These are phyloP conservation scores for Cotesia glomerata DNA, from an alignment of 1,140 invertebrate species.

Conservation along the genomic window DNA sequence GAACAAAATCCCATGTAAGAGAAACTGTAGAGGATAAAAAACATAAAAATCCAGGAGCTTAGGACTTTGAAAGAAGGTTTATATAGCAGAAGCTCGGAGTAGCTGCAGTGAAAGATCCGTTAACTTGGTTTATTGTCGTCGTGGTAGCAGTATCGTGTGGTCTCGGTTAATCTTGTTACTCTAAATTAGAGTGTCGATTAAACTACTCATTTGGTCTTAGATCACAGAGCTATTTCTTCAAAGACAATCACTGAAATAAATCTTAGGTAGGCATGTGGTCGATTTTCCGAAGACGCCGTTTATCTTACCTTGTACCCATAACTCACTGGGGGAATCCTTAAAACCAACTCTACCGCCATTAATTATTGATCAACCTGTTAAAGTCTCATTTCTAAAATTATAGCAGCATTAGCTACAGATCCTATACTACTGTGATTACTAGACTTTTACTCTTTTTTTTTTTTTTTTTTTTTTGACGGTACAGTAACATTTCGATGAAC, in stretches of 20 bases:
- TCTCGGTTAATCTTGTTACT: conserved; percentile 24
- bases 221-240: background rate
- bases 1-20: no score
- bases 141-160: conserved; percentile 15
- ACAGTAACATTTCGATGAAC: conserved; percentile 15
- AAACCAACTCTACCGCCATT: background rate
- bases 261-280: conserved; percentile 26
- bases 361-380: conserved; percentile 9
- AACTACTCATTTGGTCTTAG: conserved; percentile 34
- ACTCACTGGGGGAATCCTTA: background rate
- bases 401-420: background rate
- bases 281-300: conserved; percentile 27
- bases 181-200: conserved; percentile 40
- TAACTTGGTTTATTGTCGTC: conserved; percentile 22
- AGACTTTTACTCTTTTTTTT: conserved; percentile 29
- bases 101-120: background rate
- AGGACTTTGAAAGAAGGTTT: background rate
- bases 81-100: background rate
- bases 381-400: background rate
- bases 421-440: background rate
- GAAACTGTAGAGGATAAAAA: no score
- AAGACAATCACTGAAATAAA: conserved; percentile 24
- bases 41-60: background rate
- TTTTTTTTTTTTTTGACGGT: no score
- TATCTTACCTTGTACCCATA: conserved; percentile 14